Conservation (phyloP, 1,140 invertebrate genomes). For the Bilobella aurantiaca region DNA sequence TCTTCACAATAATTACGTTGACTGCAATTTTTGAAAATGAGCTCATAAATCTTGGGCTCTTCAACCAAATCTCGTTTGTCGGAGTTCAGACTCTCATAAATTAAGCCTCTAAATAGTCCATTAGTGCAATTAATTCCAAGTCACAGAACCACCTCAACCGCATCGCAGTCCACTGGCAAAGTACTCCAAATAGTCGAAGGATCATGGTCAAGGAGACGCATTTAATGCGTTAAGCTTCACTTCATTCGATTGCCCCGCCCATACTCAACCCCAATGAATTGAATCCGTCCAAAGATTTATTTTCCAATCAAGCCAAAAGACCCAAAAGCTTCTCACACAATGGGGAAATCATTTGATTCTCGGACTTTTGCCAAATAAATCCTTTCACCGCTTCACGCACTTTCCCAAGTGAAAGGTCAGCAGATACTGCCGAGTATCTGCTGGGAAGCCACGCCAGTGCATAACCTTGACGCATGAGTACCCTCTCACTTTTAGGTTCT, state of each 20-base stretch:
- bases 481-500: neutral
- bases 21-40: neutral
- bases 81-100: slow-evolving; percentile 5
- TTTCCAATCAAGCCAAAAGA: neutral
- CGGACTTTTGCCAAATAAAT: neutral
- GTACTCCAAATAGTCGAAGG: neutral
- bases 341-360: neutral
- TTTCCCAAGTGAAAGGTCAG: neutral
- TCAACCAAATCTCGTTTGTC: neutral
- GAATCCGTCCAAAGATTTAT: neutral
- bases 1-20: neutral
- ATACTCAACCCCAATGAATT: neutral
- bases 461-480: neutral
- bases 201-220: neutral
- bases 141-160: neutral
- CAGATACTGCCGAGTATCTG: neutral
- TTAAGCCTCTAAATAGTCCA: neutral
- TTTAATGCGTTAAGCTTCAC: neutral
- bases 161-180: neutral
- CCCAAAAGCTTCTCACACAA: neutral
- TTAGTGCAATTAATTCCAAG: slow-evolving; percentile 1
- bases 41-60: neutral
- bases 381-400: neutral
- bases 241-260: neutral
- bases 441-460: neutral